A percentile compares a stretch with the other conserved stretches of the same genome.
These are phyloP conservation scores for Spatula versicolor DNA, from an alignment of 2,797 vertebrate genomes.

Conservation along the genomic window DNA sequence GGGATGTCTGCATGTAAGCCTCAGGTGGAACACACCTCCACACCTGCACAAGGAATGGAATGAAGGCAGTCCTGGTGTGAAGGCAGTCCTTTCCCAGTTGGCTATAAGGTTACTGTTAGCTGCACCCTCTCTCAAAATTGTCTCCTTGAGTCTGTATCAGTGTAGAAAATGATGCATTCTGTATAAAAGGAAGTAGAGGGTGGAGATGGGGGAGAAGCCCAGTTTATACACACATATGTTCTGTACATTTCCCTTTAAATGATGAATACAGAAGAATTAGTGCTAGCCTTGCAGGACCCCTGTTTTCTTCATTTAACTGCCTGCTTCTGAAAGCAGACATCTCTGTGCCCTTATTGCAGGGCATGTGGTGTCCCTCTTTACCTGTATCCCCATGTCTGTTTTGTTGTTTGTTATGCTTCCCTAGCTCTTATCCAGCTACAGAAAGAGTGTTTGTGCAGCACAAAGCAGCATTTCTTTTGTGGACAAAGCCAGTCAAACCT, in stretches of 20 bases:
- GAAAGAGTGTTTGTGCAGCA: background rate
- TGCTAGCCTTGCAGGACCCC: background rate
- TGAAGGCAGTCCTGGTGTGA: background rate
- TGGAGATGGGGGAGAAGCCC: background rate
- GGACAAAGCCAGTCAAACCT: background rate
- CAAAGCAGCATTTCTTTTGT: background rate
- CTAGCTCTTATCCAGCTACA: background rate
- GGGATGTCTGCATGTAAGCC: fast-evolving
- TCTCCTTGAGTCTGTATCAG: fast-evolving
- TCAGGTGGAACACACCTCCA: background rate
- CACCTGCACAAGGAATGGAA: background rate
- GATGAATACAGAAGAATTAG: fast-evolving
- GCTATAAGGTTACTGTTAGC: background rate
- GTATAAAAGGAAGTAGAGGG: background rate
- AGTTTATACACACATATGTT: fast-evolving
- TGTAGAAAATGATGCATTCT: background rate
- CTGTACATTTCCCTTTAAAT: background rate
- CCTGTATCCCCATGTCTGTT: background rate
- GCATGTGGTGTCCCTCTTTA: background rate
- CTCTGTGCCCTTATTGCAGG: background rate
- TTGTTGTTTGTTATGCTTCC: background rate
- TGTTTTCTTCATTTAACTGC: background rate
- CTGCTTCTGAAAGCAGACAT: background rate
- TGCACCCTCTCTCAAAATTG: background rate
- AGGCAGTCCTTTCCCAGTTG: background rate